A percentile compares a stretch with the other conserved stretches of the same genome.
phyloP scores from a whole-genome alignment of 2,888 invertebrate genomes.

The Rhingia campestris region DNA sequence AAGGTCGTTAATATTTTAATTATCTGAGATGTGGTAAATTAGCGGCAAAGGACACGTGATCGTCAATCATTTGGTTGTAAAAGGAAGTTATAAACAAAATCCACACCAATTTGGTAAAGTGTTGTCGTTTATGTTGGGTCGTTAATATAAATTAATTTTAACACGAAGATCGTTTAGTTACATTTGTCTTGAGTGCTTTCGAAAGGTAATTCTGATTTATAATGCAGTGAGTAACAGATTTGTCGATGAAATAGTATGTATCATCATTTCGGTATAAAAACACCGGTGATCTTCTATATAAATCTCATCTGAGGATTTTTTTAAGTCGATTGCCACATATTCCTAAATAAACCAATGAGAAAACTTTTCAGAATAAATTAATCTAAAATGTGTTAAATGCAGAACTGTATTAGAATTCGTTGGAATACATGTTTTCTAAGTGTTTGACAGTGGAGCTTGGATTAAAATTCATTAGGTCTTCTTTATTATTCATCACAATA shows the following conservation, averaged over 20 bases:
- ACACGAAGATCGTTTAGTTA: neutral
- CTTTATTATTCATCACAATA: too few species aligned
- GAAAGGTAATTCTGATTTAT: neutral
- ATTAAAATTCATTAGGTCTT: too few species aligned
- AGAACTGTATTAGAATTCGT: too few species aligned
- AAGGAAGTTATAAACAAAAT: slow-evolving; percentile 17
- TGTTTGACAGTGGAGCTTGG: too few species aligned
- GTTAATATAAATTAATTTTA: slow-evolving; percentile 27
- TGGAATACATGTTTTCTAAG: too few species aligned
- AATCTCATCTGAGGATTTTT: too few species aligned
- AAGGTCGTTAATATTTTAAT: slow-evolving; percentile 66
- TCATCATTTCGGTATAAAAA: neutral
- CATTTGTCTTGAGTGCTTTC: neutral
- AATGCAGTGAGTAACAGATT: neutral
- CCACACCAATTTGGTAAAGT: slow-evolving; percentile 10
- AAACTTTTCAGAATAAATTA: too few species aligned
- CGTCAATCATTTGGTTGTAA: neutral
- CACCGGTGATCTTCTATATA: too few species aligned
- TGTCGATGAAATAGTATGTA: neutral
- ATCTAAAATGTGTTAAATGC: too few species aligned
- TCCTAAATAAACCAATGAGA: too few species aligned
- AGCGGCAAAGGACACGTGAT: slow-evolving; percentile 29
- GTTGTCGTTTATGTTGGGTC: slow-evolving; percentile 17
- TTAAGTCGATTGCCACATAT: too few species aligned
- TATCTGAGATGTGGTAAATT: slow-evolving; percentile 34